These are phyloP conservation scores for Euplexia lucipara DNA, from an alignment of 2,888 invertebrate genomes.

Conservation along the genomic window DNA sequence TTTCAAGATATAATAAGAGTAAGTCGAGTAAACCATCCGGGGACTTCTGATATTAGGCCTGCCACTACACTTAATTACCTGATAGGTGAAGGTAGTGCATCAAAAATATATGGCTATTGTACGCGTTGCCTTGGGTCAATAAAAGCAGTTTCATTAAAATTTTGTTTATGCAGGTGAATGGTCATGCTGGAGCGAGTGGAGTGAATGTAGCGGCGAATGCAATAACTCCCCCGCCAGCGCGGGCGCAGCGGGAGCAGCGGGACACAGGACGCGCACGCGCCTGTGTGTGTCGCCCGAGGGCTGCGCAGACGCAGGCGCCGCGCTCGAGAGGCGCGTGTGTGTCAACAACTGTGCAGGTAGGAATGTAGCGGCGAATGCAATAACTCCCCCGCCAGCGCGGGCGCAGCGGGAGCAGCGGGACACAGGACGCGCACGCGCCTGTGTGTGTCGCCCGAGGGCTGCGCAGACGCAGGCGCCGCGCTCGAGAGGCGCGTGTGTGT, in stretches of 20 bases:
- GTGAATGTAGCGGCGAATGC: constrained; percentile 94
- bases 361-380: not conserved
- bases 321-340: constrained; percentile 93
- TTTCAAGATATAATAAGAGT: too few species aligned
- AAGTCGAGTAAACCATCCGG: too few species aligned
- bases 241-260: constrained; percentile 76
- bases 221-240: constrained; percentile 80
- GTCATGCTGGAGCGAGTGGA: constrained; percentile 97
- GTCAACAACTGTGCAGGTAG: constrained; percentile 92
- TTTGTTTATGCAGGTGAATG: constrained; percentile 91
- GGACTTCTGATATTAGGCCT: too few species aligned
- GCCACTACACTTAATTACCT: too few species aligned
- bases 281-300: constrained; percentile 92
- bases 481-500: constrained; percentile 93
- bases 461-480: constrained; percentile 91
- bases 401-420: constrained; percentile 88
- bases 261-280: constrained; percentile 93
- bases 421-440: constrained; percentile 92
- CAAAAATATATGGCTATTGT: too few species aligned
- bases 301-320: constrained; percentile 92
- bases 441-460: constrained; percentile 92
- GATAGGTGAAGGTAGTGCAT: too few species aligned
- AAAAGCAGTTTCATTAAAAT: not conserved
- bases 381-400: constrained; percentile 80
- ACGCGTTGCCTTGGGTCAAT: too few species aligned